These are phyloP conservation scores for Asteroscopus sphinx DNA, from an alignment of 2,888 invertebrate genomes.

Conservation along the genomic window DNA sequence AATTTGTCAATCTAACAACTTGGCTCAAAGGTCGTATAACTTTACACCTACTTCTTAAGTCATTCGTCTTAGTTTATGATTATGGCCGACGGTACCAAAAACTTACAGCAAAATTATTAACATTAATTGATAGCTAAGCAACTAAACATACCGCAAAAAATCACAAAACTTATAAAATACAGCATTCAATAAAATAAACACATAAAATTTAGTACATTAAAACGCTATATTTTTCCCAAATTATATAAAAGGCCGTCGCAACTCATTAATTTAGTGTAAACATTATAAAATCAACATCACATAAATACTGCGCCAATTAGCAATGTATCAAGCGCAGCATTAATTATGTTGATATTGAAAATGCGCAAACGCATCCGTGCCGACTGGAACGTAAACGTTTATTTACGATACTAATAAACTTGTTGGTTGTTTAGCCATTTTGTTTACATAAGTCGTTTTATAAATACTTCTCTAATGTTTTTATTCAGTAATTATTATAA, in stretches of 20 bases:
- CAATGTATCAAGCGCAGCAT: slow-evolving; percentile 61
- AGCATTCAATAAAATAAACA: slow-evolving; percentile 18
- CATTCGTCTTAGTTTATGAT: slow-evolving; percentile 14
- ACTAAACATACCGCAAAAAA: neutral
- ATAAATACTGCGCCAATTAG: slow-evolving; percentile 63
- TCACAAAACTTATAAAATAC: slow-evolving; percentile 10
- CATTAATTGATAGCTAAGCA: neutral
- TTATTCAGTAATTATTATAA: too few species aligned
- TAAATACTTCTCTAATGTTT: slow-evolving; percentile 3
- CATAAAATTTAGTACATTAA: slow-evolving; percentile 24
- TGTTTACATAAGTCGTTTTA: slow-evolving; percentile 28
- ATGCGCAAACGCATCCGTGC: slow-evolving; percentile 52
- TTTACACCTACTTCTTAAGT: slow-evolving; percentile 29
- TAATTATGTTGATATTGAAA: slow-evolving; percentile 61
- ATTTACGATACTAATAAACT: slow-evolving; percentile 57
- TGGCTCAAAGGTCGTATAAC: slow-evolving; percentile 29
- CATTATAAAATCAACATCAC: slow-evolving; percentile 51
- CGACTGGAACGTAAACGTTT: slow-evolving; percentile 51
- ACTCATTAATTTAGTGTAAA: slow-evolving; percentile 53
- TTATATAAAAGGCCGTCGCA: slow-evolving; percentile 32
- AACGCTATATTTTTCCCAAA: slow-evolving; percentile 38
- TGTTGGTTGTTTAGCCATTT: slow-evolving; percentile 48
- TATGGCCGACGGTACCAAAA: too few species aligned
- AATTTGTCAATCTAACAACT: slow-evolving; percentile 41
- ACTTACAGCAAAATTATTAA: neutral